Evolutionary conservation across 2,113 vertebrate species (phyloP).

Genomic region (Laticauda laticaudata): DNA sequence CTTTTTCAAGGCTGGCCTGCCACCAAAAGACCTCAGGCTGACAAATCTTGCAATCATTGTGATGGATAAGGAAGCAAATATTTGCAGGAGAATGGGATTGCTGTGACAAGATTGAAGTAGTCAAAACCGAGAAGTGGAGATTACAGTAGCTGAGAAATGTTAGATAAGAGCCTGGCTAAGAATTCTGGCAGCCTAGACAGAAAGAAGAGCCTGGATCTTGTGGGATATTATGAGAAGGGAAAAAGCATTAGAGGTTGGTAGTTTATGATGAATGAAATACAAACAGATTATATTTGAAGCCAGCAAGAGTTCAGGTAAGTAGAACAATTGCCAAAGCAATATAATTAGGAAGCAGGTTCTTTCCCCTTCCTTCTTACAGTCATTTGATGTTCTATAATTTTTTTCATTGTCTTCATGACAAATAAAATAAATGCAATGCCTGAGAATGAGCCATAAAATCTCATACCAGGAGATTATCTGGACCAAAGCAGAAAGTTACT

Average conservation of each 20-base stretch:
- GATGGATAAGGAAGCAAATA: background rate
- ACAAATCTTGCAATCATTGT: conserved; percentile 28
- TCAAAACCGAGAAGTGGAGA: background rate
- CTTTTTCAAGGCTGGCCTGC: background rate
- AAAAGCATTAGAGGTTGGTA: conserved; percentile 26
- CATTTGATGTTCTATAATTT: conserved; percentile 42
- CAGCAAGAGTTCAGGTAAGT: conserved; percentile 16
- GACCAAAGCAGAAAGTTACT: background rate
- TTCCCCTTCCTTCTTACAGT: conserved; percentile 51
- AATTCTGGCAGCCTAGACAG: conserved; percentile 19
- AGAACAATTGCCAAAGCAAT: conserved; percentile 42
- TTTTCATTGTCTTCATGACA: conserved; percentile 49
- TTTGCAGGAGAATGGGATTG: conserved; percentile 1
- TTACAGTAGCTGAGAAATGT: conserved; percentile 6
- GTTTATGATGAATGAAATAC: conserved; percentile 6
- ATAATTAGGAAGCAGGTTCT: conserved; percentile 48
- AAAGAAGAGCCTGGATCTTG: conserved; percentile 5
- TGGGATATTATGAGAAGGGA: background rate
- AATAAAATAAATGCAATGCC: conserved; percentile 26
- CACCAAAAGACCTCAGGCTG: conserved; percentile 9
- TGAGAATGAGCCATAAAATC: background rate
- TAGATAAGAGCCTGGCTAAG: conserved; percentile 12
- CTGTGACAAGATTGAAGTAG: conserved; percentile 14
- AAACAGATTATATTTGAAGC: background rate
- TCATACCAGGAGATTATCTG: background rate